Evolutionary conservation across 2,888 invertebrate genomes (phyloP), one percentile per base, ranked within the genome.

Genomic region (Laothoe populi): DNA sequence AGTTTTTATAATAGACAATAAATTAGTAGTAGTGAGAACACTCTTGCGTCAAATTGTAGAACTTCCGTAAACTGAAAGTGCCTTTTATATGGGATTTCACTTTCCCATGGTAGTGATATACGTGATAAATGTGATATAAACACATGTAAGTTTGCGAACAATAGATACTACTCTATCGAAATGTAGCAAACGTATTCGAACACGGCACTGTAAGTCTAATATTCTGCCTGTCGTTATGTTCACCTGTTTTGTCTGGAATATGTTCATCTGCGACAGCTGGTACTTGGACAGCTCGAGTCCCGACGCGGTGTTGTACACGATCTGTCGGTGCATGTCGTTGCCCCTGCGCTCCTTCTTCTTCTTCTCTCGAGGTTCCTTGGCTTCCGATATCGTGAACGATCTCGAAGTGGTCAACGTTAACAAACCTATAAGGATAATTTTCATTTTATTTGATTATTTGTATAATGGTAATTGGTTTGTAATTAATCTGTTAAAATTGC

Each of bases 201-300:
- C 26, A 26, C 26, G 26, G 5, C 4, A 26, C 5, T 4, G 35
- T 10, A 35, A 35, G 4, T 7, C 10, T 38, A 5, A 5, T 31
- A 2, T 40, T 13, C 8, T 16, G 10, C 2, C 31, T 2, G 7
- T 19, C 8, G 21, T 45, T 1, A 0, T 44, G 21, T 13, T 2
- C 66, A 90, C 95, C 86, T 97, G 96, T 79, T 97, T 97, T 67
- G 94, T 94, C 67, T 96, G 95, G 84, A 98, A 97, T 67, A 96
- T 90, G 13, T 95, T 95, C 86, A 96, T 94, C 60, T 94, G 95
- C 62, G 95, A 94, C 5, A 97, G 88, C 59, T 96, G 93, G 48
- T 95, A 94, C 70, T 94, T 94, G 0, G 95, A 94, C 38, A 95
- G 85, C 64, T 95, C 94, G 4, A 94, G 83, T 0, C 94, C 95